phyloP scores from a whole-genome alignment of 2,888 invertebrate species.

The Zaprionus obscuricornis region DNA sequence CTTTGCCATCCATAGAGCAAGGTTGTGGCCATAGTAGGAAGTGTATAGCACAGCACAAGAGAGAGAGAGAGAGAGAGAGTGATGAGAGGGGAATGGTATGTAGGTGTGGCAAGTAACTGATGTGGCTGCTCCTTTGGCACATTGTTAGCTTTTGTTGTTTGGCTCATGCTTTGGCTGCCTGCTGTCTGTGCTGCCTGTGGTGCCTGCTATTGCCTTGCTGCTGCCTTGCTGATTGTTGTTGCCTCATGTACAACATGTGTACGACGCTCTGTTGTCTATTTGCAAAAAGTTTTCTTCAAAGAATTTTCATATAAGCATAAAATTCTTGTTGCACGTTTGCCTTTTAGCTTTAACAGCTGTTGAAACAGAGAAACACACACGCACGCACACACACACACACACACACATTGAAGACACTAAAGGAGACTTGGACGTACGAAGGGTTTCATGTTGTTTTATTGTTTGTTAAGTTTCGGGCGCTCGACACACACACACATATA shows the following conservation, averaged over 20 bases:
- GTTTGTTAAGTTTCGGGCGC: slow-evolving; percentile 39
- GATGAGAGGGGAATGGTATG: not conserved
- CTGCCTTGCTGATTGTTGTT: slow-evolving; percentile 6
- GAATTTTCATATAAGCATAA: slow-evolving; percentile 55
- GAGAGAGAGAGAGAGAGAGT: no score
- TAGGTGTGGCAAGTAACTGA: slow-evolving; percentile 32
- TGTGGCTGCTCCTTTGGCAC: slow-evolving; percentile 51
- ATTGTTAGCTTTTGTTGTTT: slow-evolving; percentile 63
- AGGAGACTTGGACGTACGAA: no score
- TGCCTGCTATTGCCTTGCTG: slow-evolving; percentile 4
- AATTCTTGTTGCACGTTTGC: slow-evolving; percentile 54
- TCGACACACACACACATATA: not conserved
- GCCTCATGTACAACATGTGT: slow-evolving; percentile 37
- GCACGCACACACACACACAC: no score
- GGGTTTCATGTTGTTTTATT: slow-evolving; percentile 10
- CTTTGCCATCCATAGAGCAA: slow-evolving; percentile 48
- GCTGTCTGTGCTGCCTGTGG: slow-evolving; percentile 9
- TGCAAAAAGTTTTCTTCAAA: slow-evolving; percentile 54
- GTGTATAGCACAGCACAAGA: no score
- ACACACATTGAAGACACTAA: no score
- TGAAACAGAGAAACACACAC: no score
- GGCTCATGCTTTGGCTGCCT: slow-evolving; percentile 9
- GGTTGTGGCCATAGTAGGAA: no score
- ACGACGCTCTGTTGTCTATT: slow-evolving; percentile 52
- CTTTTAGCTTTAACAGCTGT: slow-evolving; percentile 37